These are phyloP conservation scores for Oophaga sylvatica DNA, from an alignment of 2,797 vertebrate species.

Conservation along the genomic window DNA sequence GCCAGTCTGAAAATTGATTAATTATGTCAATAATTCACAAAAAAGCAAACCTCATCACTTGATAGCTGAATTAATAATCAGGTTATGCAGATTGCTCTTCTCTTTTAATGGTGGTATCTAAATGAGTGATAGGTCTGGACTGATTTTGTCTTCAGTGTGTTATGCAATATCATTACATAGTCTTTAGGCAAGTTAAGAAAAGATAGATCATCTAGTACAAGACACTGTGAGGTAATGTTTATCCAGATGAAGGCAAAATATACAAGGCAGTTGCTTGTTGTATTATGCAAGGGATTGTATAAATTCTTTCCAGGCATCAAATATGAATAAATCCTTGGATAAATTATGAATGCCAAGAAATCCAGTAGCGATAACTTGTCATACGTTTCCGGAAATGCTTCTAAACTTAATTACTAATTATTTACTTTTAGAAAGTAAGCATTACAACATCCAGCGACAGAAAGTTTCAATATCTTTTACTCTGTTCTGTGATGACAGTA, in stretches of 20 bases:
- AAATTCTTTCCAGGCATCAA: background rate
- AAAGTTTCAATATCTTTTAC: background rate
- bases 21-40: too few relatives aligned
- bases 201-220: background rate
- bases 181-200: background rate
- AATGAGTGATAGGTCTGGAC: background rate
- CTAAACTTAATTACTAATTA: background rate
- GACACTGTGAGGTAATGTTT: background rate
- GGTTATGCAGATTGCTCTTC: background rate
- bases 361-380: background rate
- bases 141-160: background rate
- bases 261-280: background rate
- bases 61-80: background rate
- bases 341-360: background rate
- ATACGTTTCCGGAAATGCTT: background rate
- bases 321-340: background rate
- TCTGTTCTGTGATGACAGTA: background rate
- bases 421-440: background rate
- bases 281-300: background rate
- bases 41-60: too few relatives aligned
- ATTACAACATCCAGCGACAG: background rate
- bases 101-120: background rate
- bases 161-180: background rate
- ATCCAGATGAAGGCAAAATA: background rate
- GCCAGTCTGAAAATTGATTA: too few relatives aligned